These are phyloP conservation scores for Sebastes itinus DNA, from an alignment of 2,797 vertebrate species.

Conservation along the genomic window DNA sequence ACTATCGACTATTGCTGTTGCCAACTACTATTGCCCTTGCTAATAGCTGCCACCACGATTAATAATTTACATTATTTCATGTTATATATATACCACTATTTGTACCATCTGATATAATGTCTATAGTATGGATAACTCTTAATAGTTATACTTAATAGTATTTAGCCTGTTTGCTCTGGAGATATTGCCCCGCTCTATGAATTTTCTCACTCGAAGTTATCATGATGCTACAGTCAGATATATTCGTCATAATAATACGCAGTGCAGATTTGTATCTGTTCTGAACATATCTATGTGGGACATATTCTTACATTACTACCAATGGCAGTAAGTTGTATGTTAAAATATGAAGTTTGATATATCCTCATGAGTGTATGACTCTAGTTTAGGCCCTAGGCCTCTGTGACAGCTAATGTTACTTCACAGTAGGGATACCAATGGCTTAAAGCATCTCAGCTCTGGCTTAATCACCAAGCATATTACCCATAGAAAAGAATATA, in stretches of 20 bases:
- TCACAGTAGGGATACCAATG: conserved; percentile 60
- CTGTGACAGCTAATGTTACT: conserved; percentile 63
- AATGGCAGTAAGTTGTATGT: not conserved
- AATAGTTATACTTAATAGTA: no score
- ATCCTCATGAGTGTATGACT: conserved; percentile 12
- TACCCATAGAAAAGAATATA: conserved; percentile 43
- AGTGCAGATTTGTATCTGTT: not conserved
- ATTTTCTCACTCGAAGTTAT: not conserved
- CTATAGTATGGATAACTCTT: not conserved
- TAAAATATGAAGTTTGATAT: not conserved
- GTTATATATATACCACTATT: not conserved
- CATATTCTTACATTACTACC: not conserved
- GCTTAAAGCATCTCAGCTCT: conserved; percentile 43
- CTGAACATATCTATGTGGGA: not conserved
- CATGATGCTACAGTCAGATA: not conserved
- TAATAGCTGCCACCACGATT: no score
- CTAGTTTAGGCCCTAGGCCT: conserved; percentile 47
- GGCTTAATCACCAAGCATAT: conserved; percentile 67
- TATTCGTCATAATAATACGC: not conserved
- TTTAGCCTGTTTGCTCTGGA: not conserved
- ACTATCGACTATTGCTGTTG: not conserved
- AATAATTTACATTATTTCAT: not conserved
- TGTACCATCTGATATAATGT: not conserved
- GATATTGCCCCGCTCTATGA: not conserved
- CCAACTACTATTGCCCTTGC: not conserved